Base-by-base conservation (phyloP, 2,888 invertebrate species). In the Lobophora halterata region DNA sequence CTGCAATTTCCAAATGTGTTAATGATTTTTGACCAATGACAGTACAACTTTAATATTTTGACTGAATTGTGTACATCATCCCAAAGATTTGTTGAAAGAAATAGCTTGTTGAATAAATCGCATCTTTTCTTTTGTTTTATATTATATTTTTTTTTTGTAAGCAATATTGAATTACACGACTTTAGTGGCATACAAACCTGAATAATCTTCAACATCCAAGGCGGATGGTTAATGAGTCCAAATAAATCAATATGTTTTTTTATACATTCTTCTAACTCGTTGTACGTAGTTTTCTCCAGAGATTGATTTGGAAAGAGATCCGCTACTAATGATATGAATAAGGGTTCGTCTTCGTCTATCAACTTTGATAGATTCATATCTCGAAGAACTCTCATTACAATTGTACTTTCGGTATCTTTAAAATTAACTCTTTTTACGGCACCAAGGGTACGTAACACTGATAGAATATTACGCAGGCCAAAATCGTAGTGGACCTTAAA, bases 321-420 rank as follows among this genome's bases (percentile, higher is more conserved):
- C 16, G 97, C 94, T 11, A 98, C 97, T 21, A 98, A 85, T 0
- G 98, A 98, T 80, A 97, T 95, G 71, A 98, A 98, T n/a, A 98
- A 89, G 0, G 98, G 98, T 67, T 98, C 98, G 71, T 98, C 98
- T 76, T 98, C 98, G 67, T 98, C 98, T 55, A 97, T 98, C 30
- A 98, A 86, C 79, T 98, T 98, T 2, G 98, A 98, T 8, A 98
- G 88, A 88, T 98, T 98, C 98, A 98, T 98, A 71, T 98, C 98
- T 53, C 98, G 89, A n/a, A 98, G 85, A 5, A 98, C 97, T 61
- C 97, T 88, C 98, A 98, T 98, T 6, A 98, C 98, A 53, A 97
- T 98, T 6, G 97, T 97, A 64, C 96, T 95, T 81, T 98, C 98
- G 21, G 94, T 93, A 78, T 98, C 98, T 79, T 95, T 95, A 4